Evolutionary conservation across 1,140 invertebrate species (phyloP), one percentile per base, ranked within the genome.

Genomic region (Heterodera carotae): DNA sequence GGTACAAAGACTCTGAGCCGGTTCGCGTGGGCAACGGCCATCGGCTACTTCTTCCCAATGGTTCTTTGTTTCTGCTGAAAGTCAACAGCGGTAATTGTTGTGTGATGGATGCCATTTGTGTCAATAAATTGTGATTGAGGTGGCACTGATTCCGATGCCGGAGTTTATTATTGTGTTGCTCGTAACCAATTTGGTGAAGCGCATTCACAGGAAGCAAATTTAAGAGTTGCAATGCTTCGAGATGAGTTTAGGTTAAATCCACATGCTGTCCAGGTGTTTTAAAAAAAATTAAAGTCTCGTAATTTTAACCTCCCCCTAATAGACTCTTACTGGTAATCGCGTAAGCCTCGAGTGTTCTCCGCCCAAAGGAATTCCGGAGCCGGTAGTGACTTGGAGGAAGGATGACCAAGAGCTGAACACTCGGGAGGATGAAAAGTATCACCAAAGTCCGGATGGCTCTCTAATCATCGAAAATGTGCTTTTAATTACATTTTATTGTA

Each of bases 21-120:
- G 83, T 82, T 8, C 83, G 84, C 18, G 79, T 83, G 39, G 82
- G 82, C 48, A 81, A 81, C 34, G 83, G 39, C 25, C 81, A 82
- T 75, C 71, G 83, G 10, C 71, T 82, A n/a, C 33, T 82, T 18
- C 70, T 82, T 25, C 82, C 82, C 22, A 83, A 84, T 53, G 81
- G 81, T 12, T 84, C 82, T 25, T 72, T 82, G 34, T 82, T 82
- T 64, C 62, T 82, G 48, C 48, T 82, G 22, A 75, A 79, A 75
- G 81, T 79, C 25, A 74, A 84, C 69, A 84, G 53, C 59, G 81
- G 79, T 80, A 76, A 31, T 5, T 10, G 27, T 60, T 78, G 18
- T 76, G 12, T 74, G 48, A 78, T 76, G 1, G 22, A 66, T 56
- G 43, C 56, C 7, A 36, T 39, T 10, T 53, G 15, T 68, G 2